Evolutionary conservation across 2,888 invertebrate genomes (phyloP), one percentile per base, ranked within the genome.

Genomic region (Eugnorisma glareosa): DNA sequence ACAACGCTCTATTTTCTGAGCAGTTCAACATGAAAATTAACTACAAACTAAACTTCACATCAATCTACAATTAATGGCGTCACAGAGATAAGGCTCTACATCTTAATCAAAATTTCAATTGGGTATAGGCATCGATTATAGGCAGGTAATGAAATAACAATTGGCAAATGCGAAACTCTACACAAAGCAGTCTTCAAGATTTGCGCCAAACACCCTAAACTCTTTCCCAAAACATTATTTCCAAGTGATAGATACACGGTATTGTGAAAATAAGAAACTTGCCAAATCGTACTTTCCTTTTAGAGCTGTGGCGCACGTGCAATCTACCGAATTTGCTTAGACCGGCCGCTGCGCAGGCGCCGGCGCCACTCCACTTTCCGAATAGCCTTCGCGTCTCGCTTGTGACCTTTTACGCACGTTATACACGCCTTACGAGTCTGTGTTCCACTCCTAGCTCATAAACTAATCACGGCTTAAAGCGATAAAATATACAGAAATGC

Each of bases 341-440:
- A 93, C 89, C 91, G 87, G 84, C 90, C 84, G 88, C 88, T 84
- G 88, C 88, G 96, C 87, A 87, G 96, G 96, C 96, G 96, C 87
- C 88, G 96, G 96, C 96, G 96, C 96, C 96, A 95, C 89, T 93
- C 95, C 91, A 95, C 96, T 96, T 96, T 96, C 94, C 94, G 94
- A 94, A 95, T 95, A 95, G 95, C 96, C 95, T 96, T 95, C 94
- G 91, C 88, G 96, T 96, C 96, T 96, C 94, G 96, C 93, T 94
- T 94, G 93, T 95, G 96, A 96, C 96, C 96, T 96, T 96, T 96
- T 95, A 94, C 93, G 95, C 93, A 90, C 90, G 92, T 90, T 91
- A 87, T 93, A 92, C 92, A 92, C 90, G 93, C 91, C 92, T 92
- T 93, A 93, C 90, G 90, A 89, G 91, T 89, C 89, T 89, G 90